Evolutionary conservation across 2,888 invertebrate genomes (phyloP).

Genomic region (Heliconius sara): DNA sequence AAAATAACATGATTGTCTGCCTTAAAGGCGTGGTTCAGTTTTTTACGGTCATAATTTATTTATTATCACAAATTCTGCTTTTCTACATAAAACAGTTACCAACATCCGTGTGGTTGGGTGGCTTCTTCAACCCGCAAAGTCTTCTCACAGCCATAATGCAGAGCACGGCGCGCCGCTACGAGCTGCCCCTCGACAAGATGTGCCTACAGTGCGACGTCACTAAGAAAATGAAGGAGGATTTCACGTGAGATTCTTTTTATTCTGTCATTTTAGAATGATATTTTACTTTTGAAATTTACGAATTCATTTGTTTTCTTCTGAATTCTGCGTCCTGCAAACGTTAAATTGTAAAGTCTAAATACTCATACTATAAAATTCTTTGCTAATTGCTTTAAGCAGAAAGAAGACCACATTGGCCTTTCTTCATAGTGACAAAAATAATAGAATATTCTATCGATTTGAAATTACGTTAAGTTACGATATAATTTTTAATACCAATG

Average conservation of each 20-base stretch:
- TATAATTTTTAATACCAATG: too few species aligned
- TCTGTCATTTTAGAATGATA: not conserved
- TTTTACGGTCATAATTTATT: not conserved
- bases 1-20: too few species aligned
- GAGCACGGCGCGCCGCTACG: constrained; percentile 96
- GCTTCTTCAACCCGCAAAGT: constrained; percentile 99
- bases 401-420: not conserved
- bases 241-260: constrained; percentile 84
- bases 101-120: constrained; percentile 96
- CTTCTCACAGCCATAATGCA: constrained; percentile 99
- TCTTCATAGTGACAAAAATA: not conserved
- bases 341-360: not conserved
- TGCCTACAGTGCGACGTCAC: constrained; percentile 98
- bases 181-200: constrained; percentile 97
- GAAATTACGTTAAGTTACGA: not conserved
- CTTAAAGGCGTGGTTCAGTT: too few species aligned
- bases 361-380: not conserved
- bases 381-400: not conserved
- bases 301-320: not conserved
- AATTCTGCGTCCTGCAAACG: not conserved
- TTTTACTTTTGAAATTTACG: not conserved
- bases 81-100: constrained; percentile 86
- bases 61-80: not conserved
- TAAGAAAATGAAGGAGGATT: constrained; percentile 97
- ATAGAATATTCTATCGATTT: not conserved